A percentile compares a stretch with the other conserved stretches of the same genome.
These are phyloP conservation scores for Patagioenas fasciata DNA, from an alignment of 2,113 vertebrate genomes.

Conservation along the genomic window DNA sequence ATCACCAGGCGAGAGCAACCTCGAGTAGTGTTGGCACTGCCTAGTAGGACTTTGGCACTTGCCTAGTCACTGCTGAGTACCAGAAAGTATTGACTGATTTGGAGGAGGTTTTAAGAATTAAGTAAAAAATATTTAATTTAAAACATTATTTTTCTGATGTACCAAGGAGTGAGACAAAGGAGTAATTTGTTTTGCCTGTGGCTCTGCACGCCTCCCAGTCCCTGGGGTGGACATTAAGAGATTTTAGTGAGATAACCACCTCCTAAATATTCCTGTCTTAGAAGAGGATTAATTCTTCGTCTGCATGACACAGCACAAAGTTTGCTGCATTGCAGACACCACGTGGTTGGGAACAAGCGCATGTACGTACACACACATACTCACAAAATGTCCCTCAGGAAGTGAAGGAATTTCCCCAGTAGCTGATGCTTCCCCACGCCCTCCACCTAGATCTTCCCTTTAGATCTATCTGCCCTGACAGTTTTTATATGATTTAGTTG, in stretches of 20 bases:
- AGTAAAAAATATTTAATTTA: not conserved
- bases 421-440: not conserved
- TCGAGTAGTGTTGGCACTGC: accelerated
- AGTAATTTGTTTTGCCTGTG: not conserved
- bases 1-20: not conserved
- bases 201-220: not conserved
- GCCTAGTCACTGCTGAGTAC: not conserved
- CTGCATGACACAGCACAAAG: conserved; percentile 57
- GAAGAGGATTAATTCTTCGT: not conserved
- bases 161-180: not conserved
- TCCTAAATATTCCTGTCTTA: not conserved
- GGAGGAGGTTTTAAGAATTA: not conserved
- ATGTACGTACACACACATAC: accelerated
- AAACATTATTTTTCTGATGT: not conserved
- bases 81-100: not conserved
- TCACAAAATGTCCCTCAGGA: not conserved
- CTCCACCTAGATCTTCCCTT: not conserved
- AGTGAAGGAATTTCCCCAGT: not conserved
- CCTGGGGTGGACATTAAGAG: not conserved
- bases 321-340: conserved; percentile 68
- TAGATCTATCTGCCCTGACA: not conserved
- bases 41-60: not conserved
- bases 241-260: not conserved
- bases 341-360: not conserved
- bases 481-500: not conserved